Conservation (phyloP, 2,113 vertebrate species). For the Corythornis cristatus region DNA sequence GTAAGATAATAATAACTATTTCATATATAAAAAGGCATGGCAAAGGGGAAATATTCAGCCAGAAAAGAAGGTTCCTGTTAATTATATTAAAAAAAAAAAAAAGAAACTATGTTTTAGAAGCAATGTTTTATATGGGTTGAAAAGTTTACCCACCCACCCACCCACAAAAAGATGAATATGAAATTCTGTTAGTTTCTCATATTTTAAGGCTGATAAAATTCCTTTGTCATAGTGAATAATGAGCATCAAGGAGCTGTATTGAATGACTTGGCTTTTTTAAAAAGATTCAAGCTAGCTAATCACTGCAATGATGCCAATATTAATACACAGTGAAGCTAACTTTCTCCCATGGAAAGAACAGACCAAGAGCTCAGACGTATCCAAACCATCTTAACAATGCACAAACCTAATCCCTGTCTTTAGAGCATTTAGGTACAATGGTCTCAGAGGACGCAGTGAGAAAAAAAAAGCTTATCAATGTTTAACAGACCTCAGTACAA, state of each 20-base stretch:
- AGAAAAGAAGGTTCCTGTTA: not conserved
- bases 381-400: conserved; percentile 62
- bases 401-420: conserved; percentile 69
- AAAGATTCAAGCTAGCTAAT: conserved; percentile 9
- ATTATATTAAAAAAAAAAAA: not conserved
- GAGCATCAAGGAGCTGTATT: not conserved
- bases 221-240: not conserved
- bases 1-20: not conserved
- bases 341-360: conserved; percentile 55
- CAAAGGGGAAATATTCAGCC: not conserved
- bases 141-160: not conserved
- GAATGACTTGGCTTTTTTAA: not conserved
- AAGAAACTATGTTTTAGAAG: not conserved
- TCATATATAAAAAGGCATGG: not conserved
- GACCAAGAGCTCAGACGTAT: conserved; percentile 29
- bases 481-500: conserved; percentile 76
- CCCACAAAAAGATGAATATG: not conserved
- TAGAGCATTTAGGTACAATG: conserved; percentile 54
- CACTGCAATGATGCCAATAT: conserved; percentile 41
- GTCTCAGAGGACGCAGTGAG: conserved; percentile 52
- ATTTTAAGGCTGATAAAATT: not conserved
- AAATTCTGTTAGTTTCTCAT: not conserved
- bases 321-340: conserved; percentile 56
- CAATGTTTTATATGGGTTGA: fast-evolving
- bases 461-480: conserved; percentile 74